Evolutionary conservation across 2,113 vertebrate genomes (phyloP).

Genomic region (Prolemur simus): DNA sequence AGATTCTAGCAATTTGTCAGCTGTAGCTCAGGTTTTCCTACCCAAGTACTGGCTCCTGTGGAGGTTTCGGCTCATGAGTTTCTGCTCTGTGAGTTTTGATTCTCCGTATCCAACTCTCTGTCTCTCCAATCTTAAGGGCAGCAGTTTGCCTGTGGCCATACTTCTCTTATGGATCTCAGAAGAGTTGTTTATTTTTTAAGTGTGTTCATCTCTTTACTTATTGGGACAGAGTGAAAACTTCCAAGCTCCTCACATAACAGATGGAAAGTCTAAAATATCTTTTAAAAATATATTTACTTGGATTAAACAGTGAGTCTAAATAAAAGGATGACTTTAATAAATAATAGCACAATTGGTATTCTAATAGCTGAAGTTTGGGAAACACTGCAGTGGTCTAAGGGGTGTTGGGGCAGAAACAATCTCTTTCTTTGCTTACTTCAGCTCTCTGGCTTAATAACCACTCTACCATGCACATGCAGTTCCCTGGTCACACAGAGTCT

Average conservation of each 20-base stretch:
- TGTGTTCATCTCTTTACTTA: background rate
- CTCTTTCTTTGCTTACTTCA: background rate
- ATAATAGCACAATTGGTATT: background rate
- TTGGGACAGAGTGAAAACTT: background rate
- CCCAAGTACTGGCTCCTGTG: rapidly evolving
- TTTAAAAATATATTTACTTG: background rate
- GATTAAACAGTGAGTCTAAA: background rate
- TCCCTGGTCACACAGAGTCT: background rate
- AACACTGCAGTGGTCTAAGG: background rate
- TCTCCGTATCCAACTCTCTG: background rate
- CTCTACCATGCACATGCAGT: background rate
- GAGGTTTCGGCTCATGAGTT: background rate
- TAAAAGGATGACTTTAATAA: background rate
- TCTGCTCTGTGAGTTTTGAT: background rate
- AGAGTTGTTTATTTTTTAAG: background rate
- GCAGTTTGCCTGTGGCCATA: background rate
- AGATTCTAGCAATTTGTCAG: background rate
- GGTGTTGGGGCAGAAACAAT: background rate
- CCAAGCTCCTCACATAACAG: background rate
- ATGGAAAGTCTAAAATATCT: background rate
- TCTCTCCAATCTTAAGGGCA: background rate
- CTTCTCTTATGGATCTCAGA: background rate
- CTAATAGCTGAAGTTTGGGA: background rate
- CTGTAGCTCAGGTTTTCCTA: background rate
- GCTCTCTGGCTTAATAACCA: background rate